Evolutionary conservation across 2,113 vertebrate species (phyloP).

Genomic region (Megaleporinus macrocephalus): DNA sequence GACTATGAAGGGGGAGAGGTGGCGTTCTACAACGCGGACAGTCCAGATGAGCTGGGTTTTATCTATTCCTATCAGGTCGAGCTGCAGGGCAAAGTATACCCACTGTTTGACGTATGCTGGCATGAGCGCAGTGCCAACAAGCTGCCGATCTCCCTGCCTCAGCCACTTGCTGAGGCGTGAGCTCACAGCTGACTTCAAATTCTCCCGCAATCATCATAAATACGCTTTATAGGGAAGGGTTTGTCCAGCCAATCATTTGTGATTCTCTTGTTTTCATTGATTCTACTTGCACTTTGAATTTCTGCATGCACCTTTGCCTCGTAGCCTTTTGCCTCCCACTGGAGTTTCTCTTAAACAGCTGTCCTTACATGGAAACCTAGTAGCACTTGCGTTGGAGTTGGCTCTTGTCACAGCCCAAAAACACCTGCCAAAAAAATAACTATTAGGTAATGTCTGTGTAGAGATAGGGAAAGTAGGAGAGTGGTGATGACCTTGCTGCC

Average conservation of each 20-base stretch:
- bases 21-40: slow-evolving; percentile 82
- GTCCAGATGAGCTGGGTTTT: slow-evolving; percentile 72
- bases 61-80: slow-evolving; percentile 84
- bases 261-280: neutral
- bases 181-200: neutral
- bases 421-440: neutral
- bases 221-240: no score
- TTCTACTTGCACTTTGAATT: neutral
- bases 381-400: neutral
- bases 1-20: slow-evolving; percentile 81
- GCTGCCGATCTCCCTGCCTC: slow-evolving; percentile 74
- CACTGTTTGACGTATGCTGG: slow-evolving; percentile 86
- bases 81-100: slow-evolving; percentile 87
- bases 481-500: neutral
- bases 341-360: neutral
- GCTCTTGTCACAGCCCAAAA: neutral
- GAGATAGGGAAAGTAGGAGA: neutral
- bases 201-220: neutral
- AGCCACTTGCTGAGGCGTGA: slow-evolving; percentile 37
- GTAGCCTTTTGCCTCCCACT: neutral
- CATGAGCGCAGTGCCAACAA: slow-evolving; percentile 78
- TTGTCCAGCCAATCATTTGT: no score
- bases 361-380: neutral
- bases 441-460: neutral
- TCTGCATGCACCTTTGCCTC: neutral